Evolutionary conservation across 2,113 vertebrate species (phyloP), one percentile per base, ranked within the genome.

Genomic region (Egretta garzetta): DNA sequence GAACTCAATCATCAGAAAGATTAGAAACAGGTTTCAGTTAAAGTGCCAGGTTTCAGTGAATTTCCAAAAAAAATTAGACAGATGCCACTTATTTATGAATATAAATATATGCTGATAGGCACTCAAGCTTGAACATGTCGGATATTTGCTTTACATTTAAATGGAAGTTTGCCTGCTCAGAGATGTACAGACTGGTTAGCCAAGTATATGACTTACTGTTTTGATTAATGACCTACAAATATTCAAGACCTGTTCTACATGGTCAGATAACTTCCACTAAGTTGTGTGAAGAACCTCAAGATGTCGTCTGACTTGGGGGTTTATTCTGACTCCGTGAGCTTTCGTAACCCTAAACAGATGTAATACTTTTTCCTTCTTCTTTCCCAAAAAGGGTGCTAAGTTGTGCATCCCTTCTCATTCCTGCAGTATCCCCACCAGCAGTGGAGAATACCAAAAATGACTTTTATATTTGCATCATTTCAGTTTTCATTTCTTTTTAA

Each of bases 11-110:
- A 32, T 96, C 94, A 92, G 67, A 88, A 73, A 93, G 82, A 95
- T 95, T 93, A 84, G 94, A 96, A 97, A 94, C 88, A 96, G 87
- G 52, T 84, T 96, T 86, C 56, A 67, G 43, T 47, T 43, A 59
- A 90, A 94, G 75, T 60, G 59, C 64, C 64, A 88, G 64, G 16
- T 90, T 93, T 89, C 75, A 73, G 27, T 66, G 58, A 82, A 73
- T 74, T 93, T 71, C 68, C 56, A 87, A 67, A 83, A 88, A 43
- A 88, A 59, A 4, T 24, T 43, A 86, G 27, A 80, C 37, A 88
- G 68, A 67, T 77, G 37, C 45, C 18, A 74, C 27, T 90, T 94
- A 95, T 93, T 95, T 92, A 86, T 32, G 74, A 70, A 81, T 37
- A 56, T 47, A 86, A 79, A 62, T 80, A 37, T 17, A 66, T 71